Base-by-base conservation (phyloP, 1,140 invertebrate species). In the Metopolophium dirhodum region DNA sequence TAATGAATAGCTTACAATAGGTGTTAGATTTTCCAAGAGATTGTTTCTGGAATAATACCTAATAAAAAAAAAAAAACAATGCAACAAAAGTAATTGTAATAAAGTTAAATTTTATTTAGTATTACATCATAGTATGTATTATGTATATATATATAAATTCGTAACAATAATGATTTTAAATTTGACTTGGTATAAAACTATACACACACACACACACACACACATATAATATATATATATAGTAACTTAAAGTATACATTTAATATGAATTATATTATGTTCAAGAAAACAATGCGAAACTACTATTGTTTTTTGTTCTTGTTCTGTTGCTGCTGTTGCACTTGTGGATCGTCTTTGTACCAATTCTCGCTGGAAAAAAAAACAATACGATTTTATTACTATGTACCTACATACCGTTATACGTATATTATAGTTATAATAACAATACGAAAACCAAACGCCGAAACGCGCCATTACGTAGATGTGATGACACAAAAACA, bases 361-460 rank as follows among this genome's bases (percentile, higher is more conserved):
- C 97, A 98, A 94, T 98, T 97, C 96, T 98, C 97, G 95, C 97
- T 97, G 95, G 95, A 96, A 96, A 94, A 94, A 93, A 35, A 93
- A 93, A 87, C 45, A 90, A 49, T 87, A 86, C 18, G 7, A 91
- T 88, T 41, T 83, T 41, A 77, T 77, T 77, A 77, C n/a, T 4
- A 18, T 4, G 14, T 68, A 68, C 20, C 3, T 23, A 54, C 4
- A n/a, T n/a, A n/a, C 61, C 61, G 61, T 77, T 77, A 77, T 68
- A 14, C 26, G 26, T 68, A n/a, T 68, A 68, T 26, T 9, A 30
- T 61, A 61, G 6, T 61, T 30, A 68, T 14, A 68, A 68, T 68
- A n/a, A 68, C n/a, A n/a, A n/a, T 68, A 68, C 61, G 30, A n/a
- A 68, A 68, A 68, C 11, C 11, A 11, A 68, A 68, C 11, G 2